These are phyloP conservation scores for Phrynosoma blainvillii DNA, from an alignment of 2,113 vertebrate genomes.

Conservation along the genomic window DNA sequence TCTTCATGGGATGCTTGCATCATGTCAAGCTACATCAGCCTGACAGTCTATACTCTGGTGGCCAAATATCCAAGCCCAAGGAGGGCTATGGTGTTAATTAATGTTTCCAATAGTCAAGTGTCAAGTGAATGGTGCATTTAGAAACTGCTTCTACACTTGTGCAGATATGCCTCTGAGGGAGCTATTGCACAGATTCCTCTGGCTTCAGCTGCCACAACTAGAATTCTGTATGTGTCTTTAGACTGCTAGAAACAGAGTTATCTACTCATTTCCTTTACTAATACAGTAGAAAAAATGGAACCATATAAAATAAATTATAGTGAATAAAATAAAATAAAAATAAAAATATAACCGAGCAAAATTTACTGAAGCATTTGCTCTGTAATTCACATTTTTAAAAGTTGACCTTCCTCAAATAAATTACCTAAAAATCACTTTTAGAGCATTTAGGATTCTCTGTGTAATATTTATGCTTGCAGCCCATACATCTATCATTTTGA, in stretches of 20 bases:
- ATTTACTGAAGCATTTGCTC: not conserved
- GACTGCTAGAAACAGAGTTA: constrained; percentile 42
- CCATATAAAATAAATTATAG: constrained; percentile 45
- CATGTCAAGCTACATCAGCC: constrained; percentile 40
- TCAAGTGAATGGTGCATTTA: constrained; percentile 60
- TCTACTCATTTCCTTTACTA: constrained; percentile 59
- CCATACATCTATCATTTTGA: not conserved
- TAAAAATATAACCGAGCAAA: too few relatives aligned
- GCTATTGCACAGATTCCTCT: constrained; percentile 36
- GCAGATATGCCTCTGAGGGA: constrained; percentile 23
- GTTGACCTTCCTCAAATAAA: not conserved
- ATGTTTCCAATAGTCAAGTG: constrained; percentile 62
- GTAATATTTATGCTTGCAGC: constrained; percentile 28
- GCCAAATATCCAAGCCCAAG: constrained; percentile 53
- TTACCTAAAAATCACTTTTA: not conserved
- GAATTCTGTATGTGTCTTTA: constrained; percentile 57
- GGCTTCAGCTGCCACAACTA: constrained; percentile 30
- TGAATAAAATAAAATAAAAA: not conserved
- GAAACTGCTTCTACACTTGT: constrained; percentile 48
- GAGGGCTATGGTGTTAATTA: constrained; percentile 52
- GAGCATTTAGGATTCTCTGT: not conserved
- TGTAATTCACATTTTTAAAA: not conserved
- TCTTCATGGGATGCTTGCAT: constrained; percentile 46
- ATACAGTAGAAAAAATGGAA: constrained; percentile 45
- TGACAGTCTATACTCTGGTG: constrained; percentile 43